A percentile compares a stretch with the other conserved stretches of the same genome.
phyloP scores from a whole-genome alignment of 2,888 invertebrate genomes.

The Heliconius erato region DNA sequence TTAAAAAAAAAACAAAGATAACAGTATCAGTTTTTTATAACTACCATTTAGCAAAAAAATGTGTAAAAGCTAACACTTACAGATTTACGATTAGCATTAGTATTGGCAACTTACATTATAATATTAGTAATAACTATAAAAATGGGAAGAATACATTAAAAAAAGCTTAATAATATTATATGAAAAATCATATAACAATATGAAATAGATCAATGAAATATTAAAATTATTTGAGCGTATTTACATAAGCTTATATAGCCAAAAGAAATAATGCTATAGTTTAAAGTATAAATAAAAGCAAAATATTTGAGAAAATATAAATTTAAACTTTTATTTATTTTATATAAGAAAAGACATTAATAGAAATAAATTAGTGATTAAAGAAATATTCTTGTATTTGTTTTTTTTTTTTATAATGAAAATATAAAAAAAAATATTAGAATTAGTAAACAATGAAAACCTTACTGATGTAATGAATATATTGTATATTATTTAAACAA shows the following conservation, averaged over 20 bases:
- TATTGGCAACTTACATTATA: not conserved
- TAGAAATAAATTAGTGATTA: not conserved
- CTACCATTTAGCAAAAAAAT: not conserved
- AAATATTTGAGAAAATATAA: not conserved
- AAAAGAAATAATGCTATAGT: no score
- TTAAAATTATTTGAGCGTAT: no score
- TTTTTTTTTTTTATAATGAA: not conserved
- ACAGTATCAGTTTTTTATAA: not conserved
- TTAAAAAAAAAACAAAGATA: not conserved
- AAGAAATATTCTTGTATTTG: not conserved
- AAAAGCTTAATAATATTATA: not conserved
- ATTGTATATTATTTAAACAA: not conserved
- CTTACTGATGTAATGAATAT: not conserved
- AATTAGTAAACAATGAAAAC: not conserved
- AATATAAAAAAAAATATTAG: no score
- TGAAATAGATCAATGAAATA: no score
- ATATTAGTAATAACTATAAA: not conserved
- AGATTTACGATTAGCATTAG: not conserved
- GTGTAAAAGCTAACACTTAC: constrained; percentile 4
- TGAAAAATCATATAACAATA: no score
- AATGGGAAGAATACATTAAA: not conserved
- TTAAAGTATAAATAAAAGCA: no score
- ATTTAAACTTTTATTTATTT: not conserved
- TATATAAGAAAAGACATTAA: not conserved
- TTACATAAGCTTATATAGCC: no score